Evolutionary conservation across 2,888 invertebrate genomes (phyloP).

Genomic region (Pachliopta kotzebuea): DNA sequence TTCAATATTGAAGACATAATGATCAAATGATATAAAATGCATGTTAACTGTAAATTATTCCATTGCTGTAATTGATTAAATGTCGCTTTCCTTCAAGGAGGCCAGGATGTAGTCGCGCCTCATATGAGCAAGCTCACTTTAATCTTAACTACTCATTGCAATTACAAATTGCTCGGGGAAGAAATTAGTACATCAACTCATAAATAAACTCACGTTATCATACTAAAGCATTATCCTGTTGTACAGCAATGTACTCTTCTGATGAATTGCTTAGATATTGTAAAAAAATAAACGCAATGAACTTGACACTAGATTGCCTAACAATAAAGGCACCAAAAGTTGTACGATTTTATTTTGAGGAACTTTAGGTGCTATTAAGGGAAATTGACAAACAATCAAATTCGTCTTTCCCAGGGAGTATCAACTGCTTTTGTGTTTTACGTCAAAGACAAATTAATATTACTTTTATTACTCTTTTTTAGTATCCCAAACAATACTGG

Average conservation of each 20-base stretch:
- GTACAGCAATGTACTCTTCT: neutral
- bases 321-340: no score
- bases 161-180: neutral
- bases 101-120: conserved; percentile 15
- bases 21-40: conserved; percentile 17
- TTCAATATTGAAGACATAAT: no score
- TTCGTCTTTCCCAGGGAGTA: no score
- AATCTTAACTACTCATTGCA: conserved; percentile 15
- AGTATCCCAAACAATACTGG: no score
- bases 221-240: neutral
- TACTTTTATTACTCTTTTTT: no score
- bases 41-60: conserved; percentile 16
- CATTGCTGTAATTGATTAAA: conserved; percentile 23
- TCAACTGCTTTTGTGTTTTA: no score
- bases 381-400: no score
- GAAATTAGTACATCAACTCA: neutral
- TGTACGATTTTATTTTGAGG: no score
- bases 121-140: conserved; percentile 13
- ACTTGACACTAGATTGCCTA: neutral
- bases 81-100: conserved; percentile 9
- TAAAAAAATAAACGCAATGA: neutral
- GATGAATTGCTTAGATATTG: neutral
- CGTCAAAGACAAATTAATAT: no score
- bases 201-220: neutral
- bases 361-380: no score